Evolutionary conservation across 2,797 vertebrate species (phyloP), one percentile per base, ranked within the genome.

Genomic region (Zenarchopterus dispar): DNA sequence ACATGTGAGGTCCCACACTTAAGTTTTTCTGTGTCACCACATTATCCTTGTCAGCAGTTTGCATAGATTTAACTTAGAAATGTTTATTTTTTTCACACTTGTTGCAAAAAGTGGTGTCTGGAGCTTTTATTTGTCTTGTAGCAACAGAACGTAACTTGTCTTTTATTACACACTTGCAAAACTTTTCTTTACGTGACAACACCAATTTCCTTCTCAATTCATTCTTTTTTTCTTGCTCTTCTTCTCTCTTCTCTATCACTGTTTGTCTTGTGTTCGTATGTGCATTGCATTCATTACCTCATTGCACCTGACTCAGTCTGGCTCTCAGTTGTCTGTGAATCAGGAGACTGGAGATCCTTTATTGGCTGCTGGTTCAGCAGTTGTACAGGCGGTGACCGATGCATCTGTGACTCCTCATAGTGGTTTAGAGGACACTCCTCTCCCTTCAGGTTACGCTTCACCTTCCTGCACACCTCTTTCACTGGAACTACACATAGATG

Each of bases 261-360:
- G 48, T 88, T 24, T 73, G 78, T 90, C 72, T 73, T 77, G 68
- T 86, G 51, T 77, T 67, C 82, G 45, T 84, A 49, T 66, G 57
- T 75, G 55, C 47, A 62, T 59, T 69, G 16, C 24, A 0, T 65
- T 73, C 71, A 62, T 71, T 56, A 56, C 65, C 50, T 70, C 70
- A 54, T 51, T 73, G 36, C 68, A 41, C 42, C 70, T 22, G n/a
- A 63, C 72, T 81, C 89, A 98, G 96, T 95, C 95, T 61, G 94
- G 89, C 83, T 95, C 96, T 80, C 93, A 93, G 75, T 75, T 91
- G 71, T 93, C 92, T 73, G 69, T 94, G 82, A 91, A 88, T 86
- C 91, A 92, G 80, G 94, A 95, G 43, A 75, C 84, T 18, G 62
- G 48, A 46, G 89, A 90, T 10, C 6, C 57, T 44, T 66, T 56